A percentile compares a stretch with the other conserved stretches of the same genome.
These are phyloP conservation scores for Macrotrachela quadricornifera DNA, from an alignment of 1,140 invertebrate species.

Conservation along the genomic window DNA sequence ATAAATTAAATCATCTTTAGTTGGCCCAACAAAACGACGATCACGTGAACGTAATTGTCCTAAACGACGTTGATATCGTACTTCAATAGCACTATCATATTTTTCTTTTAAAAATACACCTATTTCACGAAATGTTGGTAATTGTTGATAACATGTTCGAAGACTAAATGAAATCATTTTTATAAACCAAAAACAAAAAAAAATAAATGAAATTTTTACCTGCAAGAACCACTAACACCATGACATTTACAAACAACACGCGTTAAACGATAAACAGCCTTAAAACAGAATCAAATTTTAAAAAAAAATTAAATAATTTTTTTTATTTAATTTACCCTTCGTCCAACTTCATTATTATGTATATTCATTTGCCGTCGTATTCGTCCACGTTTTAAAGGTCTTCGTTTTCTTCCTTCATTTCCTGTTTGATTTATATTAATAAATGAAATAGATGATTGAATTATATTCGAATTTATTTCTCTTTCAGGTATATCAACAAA, in stretches of 20 bases:
- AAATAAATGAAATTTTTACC: too few relatives aligned
- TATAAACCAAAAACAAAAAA: too few relatives aligned
- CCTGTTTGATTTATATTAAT: too few relatives aligned
- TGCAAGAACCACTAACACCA: constrained; percentile 70
- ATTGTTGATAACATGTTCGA: constrained; percentile 78
- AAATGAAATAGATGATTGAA: too few relatives aligned
- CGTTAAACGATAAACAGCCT: constrained; percentile 60
- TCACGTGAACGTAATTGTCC: constrained; percentile 36
- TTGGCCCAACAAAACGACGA: constrained; percentile 39
- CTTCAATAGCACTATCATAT: constrained; percentile 73
- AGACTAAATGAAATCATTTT: too few relatives aligned
- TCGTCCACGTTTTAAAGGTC: constrained; percentile 35
- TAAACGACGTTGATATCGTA: constrained; percentile 51
- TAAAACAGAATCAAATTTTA: too few relatives aligned
- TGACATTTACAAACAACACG: constrained; percentile 79
- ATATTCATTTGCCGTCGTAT: constrained; percentile 68
- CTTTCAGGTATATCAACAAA: constrained; percentile 70
- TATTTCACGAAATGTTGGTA: constrained; percentile 64
- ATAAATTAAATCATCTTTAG: constrained; percentile 64
- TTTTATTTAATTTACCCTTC: constrained; percentile 32
- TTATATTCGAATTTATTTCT: constrained; percentile 10
- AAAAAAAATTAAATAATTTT: too few relatives aligned
- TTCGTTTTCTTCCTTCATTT: not conserved
- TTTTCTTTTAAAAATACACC: constrained; percentile 64
- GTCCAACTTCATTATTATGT: constrained; percentile 77